Conservation (phyloP, 2,888 invertebrate species). For the Nebria salina region DNA sequence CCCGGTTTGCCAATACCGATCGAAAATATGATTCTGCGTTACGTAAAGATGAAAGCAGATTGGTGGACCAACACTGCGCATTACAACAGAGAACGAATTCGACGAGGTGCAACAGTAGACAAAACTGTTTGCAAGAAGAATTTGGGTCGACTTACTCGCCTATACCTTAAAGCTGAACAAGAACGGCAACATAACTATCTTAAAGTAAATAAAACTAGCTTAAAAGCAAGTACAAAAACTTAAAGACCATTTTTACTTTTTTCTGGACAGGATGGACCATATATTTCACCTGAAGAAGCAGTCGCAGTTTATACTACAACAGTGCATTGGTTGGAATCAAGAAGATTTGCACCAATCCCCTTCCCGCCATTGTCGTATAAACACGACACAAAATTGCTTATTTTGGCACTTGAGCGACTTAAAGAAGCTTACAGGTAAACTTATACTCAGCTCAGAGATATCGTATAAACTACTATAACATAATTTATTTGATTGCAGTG, state of each 20-base stretch:
- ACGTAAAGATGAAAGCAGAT: conserved; percentile 99
- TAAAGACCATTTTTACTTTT: conserved; percentile 24
- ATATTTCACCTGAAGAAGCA: conserved; percentile 99
- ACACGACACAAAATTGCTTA: conserved; percentile 98
- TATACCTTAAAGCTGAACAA: conserved; percentile 98
- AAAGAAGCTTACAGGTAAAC: conserved; percentile 90
- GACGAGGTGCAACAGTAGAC: conserved; percentile 99
- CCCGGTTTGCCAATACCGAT: conserved; percentile 99
- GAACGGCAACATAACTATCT: conserved; percentile 99
- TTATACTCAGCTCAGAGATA: conserved; percentile 7
- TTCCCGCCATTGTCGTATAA: conserved; percentile 99
- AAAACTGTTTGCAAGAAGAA: conserved; percentile 99
- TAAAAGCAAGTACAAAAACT: too few relatives aligned
- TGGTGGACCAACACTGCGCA: conserved; percentile 99
- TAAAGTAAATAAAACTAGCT: conserved; percentile 69
- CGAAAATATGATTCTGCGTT: conserved; percentile 99
- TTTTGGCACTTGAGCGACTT: conserved; percentile 93
- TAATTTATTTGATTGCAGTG: conserved; percentile 66
- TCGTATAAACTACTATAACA: not conserved
- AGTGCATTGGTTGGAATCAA: conserved; percentile 98
- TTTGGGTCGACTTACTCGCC: conserved; percentile 93
- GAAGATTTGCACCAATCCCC: conserved; percentile 98
- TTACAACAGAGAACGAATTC: conserved; percentile 97
- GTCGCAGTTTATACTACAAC: conserved; percentile 99
- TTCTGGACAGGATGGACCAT: conserved; percentile 86